phyloP scores from a whole-genome alignment of 2,797 vertebrate species.

The Sorex maritimensis region DNA sequence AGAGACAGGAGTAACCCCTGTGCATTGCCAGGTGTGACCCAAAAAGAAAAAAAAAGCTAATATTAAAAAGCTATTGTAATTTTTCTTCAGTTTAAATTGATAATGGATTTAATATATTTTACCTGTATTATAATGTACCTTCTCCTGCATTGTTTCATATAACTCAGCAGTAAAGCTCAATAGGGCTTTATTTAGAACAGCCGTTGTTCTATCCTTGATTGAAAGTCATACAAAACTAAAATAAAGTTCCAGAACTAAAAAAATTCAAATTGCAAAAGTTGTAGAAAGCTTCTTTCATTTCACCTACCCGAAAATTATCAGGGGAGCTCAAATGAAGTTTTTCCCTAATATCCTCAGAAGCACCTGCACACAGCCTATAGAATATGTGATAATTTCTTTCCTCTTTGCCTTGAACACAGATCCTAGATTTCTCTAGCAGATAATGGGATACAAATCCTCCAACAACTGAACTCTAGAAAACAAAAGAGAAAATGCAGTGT shows the following conservation, averaged over 20 bases:
- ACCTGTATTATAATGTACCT: neutral
- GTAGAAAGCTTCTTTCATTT: conserved; percentile 22
- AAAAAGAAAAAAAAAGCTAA: no score
- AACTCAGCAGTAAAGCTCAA: conserved; percentile 40
- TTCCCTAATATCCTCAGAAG: conserved; percentile 95
- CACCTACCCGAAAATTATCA: conserved; percentile 96
- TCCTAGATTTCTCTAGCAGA: conserved; percentile 98
- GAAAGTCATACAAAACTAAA: neutral
- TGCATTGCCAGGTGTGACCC: no score
- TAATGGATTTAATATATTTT: conserved; percentile 53
- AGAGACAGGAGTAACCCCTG: no score
- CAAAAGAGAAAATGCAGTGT: conserved; percentile 71
- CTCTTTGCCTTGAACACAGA: conserved; percentile 96
- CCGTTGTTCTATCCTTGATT: neutral
- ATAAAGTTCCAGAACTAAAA: conserved; percentile 38
- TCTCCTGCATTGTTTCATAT: neutral
- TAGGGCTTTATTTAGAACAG: neutral
- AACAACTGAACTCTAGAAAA: conserved; percentile 95
- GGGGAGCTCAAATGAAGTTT: conserved; percentile 96
- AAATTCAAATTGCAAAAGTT: conserved; percentile 45
- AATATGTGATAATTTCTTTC: conserved; percentile 99
- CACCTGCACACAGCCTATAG: conserved; percentile 97
- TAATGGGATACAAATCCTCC: conserved; percentile 99
- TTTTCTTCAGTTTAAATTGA: conserved; percentile 60
- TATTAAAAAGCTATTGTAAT: conserved; percentile 31